Percentiles rank a stretch among this genome's conserved stretches.
These are phyloP conservation scores for Drosophila atroscutellata DNA, from an alignment of 2,888 invertebrate species.

Conservation along the genomic window DNA sequence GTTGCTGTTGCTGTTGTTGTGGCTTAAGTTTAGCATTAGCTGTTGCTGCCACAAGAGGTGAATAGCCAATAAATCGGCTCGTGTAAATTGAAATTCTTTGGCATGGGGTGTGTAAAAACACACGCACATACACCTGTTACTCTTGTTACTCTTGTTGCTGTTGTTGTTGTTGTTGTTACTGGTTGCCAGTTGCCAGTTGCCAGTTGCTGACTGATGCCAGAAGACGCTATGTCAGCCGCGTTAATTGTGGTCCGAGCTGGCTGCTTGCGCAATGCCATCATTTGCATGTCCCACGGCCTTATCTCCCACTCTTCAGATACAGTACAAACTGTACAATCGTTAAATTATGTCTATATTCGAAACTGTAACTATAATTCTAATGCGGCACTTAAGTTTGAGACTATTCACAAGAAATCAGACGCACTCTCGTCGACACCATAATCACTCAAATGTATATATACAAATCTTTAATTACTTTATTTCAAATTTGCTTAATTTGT, in stretches of 20 bases:
- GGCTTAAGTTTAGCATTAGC: slow-evolving; percentile 6
- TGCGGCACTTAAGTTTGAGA: neutral
- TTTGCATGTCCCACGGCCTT: slow-evolving; percentile 54
- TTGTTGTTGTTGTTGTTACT: slow-evolving; percentile 8
- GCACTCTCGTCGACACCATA: neutral
- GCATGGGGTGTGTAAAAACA: slow-evolving; percentile 43
- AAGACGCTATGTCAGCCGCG: slow-evolving; percentile 30
- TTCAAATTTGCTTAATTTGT: too few relatives aligned
- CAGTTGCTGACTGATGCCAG: slow-evolving; percentile 18
- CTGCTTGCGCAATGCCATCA: slow-evolving; percentile 70
- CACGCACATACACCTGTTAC: slow-evolving; percentile 64
- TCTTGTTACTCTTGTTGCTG: slow-evolving; percentile 15
- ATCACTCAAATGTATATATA: neutral
- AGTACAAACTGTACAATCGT: slow-evolving; percentile 12
- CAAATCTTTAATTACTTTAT: neutral
- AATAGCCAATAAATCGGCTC: slow-evolving; percentile 84
- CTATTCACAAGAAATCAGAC: neutral
- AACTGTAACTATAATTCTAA: neutral
- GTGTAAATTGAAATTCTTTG: slow-evolving; percentile 79
- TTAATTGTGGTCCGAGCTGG: slow-evolving; percentile 54
- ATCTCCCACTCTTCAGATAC: slow-evolving; percentile 15
- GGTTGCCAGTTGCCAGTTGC: neutral
- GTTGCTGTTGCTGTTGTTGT: slow-evolving; percentile 21
- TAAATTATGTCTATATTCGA: neutral
- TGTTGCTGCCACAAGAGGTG: slow-evolving; percentile 76